Evolutionary conservation across 1,140 invertebrate genomes (phyloP), one percentile per base, ranked within the genome.

Genomic region (Teleogryllus occipitalis): DNA sequence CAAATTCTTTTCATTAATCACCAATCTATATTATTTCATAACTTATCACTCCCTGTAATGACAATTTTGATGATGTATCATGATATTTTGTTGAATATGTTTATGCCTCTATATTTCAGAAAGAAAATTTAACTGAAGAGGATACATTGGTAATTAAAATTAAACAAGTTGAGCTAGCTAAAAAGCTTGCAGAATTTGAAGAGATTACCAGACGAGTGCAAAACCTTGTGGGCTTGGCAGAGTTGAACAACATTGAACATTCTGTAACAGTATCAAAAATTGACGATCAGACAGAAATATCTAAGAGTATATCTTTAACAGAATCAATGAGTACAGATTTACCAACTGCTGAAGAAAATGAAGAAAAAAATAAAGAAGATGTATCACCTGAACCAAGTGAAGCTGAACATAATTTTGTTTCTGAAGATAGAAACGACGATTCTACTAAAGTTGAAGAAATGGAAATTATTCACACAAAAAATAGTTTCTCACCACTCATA

Each of bases 131-230:
- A 47, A 83, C 84, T 8, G 82, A 86, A 8, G 84, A 85, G 8
- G 86, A 87, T 73, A 83, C 84, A 0, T 39, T 79, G 8, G 65
- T 65, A 1, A 79, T 87, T 74, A 81, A 84, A n/a, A 78, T 82
- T 5, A 85, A 85, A 65, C 85, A 86, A 78, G 77, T 81, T 0
- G 65, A 82, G 22, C 39, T 87, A 0, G 82, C 85, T 75, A 74
- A 77, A 12, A 87, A 86, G 78, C 76, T 87, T 21, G 79, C 78
- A 0, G 85, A 87, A 82, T 83, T 86, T 14, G 86, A 87, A 21
- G 65, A 83, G 15, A 83, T 87, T 15, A 87, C 86, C 0, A 81
- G 83, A 21, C 84, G 84, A 74, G 76, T 87, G 54, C 83, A 86
- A 79, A 77, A 83, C 46, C 72, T 84, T 8, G 81, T 87, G 15